Conservation (phyloP, 1,140 invertebrate genomes). For the Teleogryllus occipitalis region DNA sequence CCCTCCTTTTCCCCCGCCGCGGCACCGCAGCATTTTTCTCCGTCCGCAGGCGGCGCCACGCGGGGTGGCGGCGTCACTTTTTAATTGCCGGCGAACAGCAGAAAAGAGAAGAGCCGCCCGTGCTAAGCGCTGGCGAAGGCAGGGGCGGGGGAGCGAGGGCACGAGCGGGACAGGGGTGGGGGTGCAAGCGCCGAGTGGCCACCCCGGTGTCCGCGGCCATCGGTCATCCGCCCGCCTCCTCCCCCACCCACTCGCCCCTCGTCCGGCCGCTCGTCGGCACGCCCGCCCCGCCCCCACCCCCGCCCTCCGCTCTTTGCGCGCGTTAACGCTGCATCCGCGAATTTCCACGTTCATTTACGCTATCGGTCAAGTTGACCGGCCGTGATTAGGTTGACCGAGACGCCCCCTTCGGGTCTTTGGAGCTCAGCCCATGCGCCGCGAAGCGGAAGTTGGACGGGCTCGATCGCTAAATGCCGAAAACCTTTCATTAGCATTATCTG, state of each 20-base stretch:
- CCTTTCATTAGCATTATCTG: no score
- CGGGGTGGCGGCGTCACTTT: not conserved
- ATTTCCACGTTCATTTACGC: slow-evolving; percentile 4
- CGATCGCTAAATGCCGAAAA: not conserved
- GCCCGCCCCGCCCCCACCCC: no score
- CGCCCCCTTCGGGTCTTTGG: not conserved
- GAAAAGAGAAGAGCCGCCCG: not conserved
- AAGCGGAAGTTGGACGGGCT: not conserved
- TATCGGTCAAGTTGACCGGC: not conserved
- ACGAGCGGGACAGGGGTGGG: not conserved
- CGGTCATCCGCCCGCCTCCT: not conserved
- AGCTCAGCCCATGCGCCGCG: not conserved
- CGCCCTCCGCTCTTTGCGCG: not conserved
- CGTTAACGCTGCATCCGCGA: slow-evolving; percentile 2
- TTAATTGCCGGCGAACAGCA: not conserved
- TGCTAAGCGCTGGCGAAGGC: not conserved
- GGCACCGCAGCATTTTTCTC: not conserved
- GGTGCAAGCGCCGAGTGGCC: not conserved
- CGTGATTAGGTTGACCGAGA: not conserved
- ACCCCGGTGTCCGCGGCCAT: not conserved
- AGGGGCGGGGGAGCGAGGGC: not conserved
- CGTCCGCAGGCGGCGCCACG: no score
- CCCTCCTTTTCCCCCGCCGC: not conserved
- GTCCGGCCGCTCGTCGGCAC: not conserved
- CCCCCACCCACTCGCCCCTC: not conserved